phyloP scores from a whole-genome alignment of 2,888 invertebrate species.

The Omphaloscelis lunosa region DNA sequence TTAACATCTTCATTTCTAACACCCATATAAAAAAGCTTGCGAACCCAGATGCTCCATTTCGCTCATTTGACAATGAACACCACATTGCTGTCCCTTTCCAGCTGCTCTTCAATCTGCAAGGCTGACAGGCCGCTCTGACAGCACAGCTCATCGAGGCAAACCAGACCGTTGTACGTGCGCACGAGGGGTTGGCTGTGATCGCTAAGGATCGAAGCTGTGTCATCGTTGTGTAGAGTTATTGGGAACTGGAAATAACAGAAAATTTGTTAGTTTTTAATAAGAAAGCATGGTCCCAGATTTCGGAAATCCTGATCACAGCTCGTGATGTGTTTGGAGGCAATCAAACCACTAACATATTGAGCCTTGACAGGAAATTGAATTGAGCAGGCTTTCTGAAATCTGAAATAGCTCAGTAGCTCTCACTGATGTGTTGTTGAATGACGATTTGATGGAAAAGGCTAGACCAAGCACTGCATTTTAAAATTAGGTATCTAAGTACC shows the following conservation, averaged over 20 bases:
- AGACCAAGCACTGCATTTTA: no score
- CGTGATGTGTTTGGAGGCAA: no score
- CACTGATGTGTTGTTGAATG: no score
- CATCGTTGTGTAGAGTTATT: slow-evolving; percentile 87
- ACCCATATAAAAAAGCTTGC: slow-evolving; percentile 1
- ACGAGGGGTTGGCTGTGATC: slow-evolving; percentile 84
- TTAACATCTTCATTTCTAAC: not conserved
- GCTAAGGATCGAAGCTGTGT: slow-evolving; percentile 75
- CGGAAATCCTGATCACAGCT: no score
- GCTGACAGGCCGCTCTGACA: slow-evolving; percentile 93
- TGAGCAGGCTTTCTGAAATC: no score
- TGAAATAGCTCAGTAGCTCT: no score
- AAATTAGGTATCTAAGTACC: no score
- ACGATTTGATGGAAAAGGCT: no score
- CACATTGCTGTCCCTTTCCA: slow-evolving; percentile 94
- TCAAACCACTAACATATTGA: no score
- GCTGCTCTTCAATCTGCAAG: slow-evolving; percentile 93
- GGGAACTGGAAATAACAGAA: slow-evolving; percentile 91
- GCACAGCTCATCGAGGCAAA: slow-evolving; percentile 96
- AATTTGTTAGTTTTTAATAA: no score
- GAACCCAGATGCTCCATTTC: not conserved
- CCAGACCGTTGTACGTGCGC: slow-evolving; percentile 86
- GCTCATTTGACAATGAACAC: slow-evolving; percentile 90
- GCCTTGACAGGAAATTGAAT: no score
- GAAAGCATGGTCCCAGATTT: no score